Evolutionary conservation across 1,140 invertebrate species (phyloP), one percentile per base, ranked within the genome.

Genomic region (Bradysia coprophila): DNA sequence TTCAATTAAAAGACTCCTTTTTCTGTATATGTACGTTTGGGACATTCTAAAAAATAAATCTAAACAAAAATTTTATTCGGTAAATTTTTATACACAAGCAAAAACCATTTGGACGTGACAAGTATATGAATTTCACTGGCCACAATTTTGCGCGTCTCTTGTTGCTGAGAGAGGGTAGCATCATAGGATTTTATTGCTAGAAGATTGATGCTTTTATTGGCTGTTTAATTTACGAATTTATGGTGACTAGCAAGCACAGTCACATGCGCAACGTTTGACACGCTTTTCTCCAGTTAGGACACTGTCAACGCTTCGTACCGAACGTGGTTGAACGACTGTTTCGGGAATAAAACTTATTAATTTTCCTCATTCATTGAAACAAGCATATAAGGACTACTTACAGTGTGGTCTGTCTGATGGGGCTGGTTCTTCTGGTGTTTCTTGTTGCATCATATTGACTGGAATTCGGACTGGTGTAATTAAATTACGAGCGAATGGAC

Each of bases 301-400:
- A 33, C 43, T 45, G 5, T 70, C 65, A 10, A 63, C 66, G 46
- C 66, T 65, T 22, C 64, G 63, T 16, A 72, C 63, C 24, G 73
- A 76, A 52, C 74, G 68, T 48, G 75, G 73, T 51, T 77, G 74
- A 19, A 77, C 67, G 57, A 67, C 75, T 77, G 59, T 10, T 62
- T 55, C 41, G 45, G 9, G 37, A 40, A 21, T 6, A 45, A 40
- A 40, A 37, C 13, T n/a, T n/a, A n/a, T n/a, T n/a, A n/a, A 42
- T 4, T 40, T 10, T 45, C 20, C n/a, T 8, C 11, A 32, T 13
- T 45, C 20, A 40, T 18, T 38, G 22, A 28, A 37, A 13, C 5
- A 40, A 40, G 38, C 31, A 28, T 51, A 52, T 49, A 20, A 41
- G 41, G 36, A 31, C 22, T 46, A 61, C 67, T 69, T 56, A 75